These are phyloP conservation scores for Carterocephalus palaemon DNA, from an alignment of 2,888 invertebrate species.

Conservation along the genomic window DNA sequence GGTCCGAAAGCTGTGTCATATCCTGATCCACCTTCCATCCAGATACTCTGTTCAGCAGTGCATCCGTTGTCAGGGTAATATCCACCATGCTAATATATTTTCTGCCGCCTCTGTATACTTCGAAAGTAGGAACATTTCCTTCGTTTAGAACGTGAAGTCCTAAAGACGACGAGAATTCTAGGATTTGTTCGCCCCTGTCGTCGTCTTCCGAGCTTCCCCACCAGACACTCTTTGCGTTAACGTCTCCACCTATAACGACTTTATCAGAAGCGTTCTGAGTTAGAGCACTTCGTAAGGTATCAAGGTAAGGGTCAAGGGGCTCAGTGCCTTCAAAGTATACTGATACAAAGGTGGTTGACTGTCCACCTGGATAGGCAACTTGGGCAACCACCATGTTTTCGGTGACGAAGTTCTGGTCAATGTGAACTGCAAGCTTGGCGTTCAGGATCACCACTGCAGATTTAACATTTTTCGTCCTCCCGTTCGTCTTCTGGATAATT, in stretches of 20 bases:
- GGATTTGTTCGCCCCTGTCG: constrained; percentile 26
- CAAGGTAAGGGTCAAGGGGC: neutral
- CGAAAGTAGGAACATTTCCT: constrained; percentile 33
- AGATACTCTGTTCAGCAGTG: constrained; percentile 18
- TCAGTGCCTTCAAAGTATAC: no score
- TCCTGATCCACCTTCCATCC: constrained; percentile 23
- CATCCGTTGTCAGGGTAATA: constrained; percentile 31
- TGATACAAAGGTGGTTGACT: no score
- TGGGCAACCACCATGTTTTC: no score
- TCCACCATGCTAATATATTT: constrained; percentile 31
- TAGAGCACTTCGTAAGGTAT: neutral
- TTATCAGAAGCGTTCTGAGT: neutral
- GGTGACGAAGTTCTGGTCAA: no score
- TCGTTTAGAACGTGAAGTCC: constrained; percentile 31
- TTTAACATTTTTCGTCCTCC: no score
- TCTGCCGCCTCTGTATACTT: constrained; percentile 27
- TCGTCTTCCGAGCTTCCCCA: constrained; percentile 19
- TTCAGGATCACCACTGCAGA: no score
- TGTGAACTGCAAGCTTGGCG: no score
- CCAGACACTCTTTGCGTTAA: constrained; percentile 24
- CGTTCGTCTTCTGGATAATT: no score
- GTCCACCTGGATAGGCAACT: no score
- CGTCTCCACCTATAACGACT: constrained; percentile 25
- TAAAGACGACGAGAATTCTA: neutral
- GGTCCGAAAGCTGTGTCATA: constrained; percentile 7